Base-by-base conservation (phyloP, 2,797 vertebrate species). In the Schizopygopsis pylzovi region DNA sequence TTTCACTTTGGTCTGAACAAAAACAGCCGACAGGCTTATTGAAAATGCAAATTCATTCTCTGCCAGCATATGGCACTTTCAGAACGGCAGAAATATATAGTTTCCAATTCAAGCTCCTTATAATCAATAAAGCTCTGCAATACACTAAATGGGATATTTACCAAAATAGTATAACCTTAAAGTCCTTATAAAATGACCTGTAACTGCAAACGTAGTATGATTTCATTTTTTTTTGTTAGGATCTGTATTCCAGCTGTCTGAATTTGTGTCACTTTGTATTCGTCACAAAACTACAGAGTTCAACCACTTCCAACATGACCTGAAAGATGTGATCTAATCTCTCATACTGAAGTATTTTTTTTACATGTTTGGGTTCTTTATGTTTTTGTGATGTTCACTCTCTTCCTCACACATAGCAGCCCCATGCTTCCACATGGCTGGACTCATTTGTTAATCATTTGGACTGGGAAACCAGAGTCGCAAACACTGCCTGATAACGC, bases 381-480 rank as follows among this genome's bases (percentile, higher is more conserved):
- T 54, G 13, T 70, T 86, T 86, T 67, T 83, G 80, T 82, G 84
- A 89, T 84, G 75, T 77, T 83, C 78, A 70, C 28, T 54, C 43
- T 13, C 13, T 49, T 86, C 41, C 56, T 41, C 52, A 43, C 49
- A 20, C 56, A 80, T 15, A 15, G 12, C 25, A 15, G 45, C 47
- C 45, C 16, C n/a, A 33, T 47, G 25, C 79, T 82, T 90, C 81
- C 81, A 83, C 72, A 78, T 22, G 61, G 47, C 67, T 76, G 80
- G 73, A 72, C 83, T 89, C 56, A 87, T 89, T 85, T 88, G 83
- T 82, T 89, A 85, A 85, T 88, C 52, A 70, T 88, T 85, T 90
- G 85, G 81, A 87, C 61, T 63, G 68, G 68, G 45, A 89, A 86
- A 79, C 76, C 54, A 84, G 75, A 88, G 85, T 86, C 81, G 85